These are phyloP conservation scores for Coelopa pilipes DNA, from an alignment of 2,888 invertebrate genomes.

Conservation along the genomic window DNA sequence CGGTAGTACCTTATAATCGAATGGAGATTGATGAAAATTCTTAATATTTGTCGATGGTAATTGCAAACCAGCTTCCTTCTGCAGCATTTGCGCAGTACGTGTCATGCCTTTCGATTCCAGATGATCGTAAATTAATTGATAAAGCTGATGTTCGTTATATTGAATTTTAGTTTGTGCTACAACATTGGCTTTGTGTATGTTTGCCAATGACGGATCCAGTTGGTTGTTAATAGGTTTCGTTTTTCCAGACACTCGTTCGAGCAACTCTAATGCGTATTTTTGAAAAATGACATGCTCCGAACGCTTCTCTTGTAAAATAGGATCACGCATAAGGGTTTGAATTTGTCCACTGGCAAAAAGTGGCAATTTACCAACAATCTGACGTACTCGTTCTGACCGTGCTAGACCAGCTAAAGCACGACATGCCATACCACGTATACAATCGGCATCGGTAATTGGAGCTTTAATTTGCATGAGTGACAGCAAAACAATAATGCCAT, in stretches of 20 bases:
- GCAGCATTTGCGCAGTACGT: constrained; percentile 79
- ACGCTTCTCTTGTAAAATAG: constrained; percentile 95
- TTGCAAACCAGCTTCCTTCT: constrained; percentile 79
- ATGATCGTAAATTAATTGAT: constrained; percentile 92
- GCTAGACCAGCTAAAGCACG: constrained; percentile 92
- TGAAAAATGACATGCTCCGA: constrained; percentile 96
- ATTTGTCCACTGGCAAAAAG: constrained; percentile 93
- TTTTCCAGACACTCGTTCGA: constrained; percentile 92
- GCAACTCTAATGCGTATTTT: constrained; percentile 88
- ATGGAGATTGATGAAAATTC: constrained; percentile 65
- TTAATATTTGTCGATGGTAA: constrained; percentile 61
- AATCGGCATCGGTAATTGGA: constrained; percentile 97
- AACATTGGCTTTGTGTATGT: constrained; percentile 92
- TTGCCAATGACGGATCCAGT: constrained; percentile 86
- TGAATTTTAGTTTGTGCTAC: constrained; percentile 96
- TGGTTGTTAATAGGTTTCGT: constrained; percentile 81
- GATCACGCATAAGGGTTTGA: constrained; percentile 95
- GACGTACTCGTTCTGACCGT: constrained; percentile 90
- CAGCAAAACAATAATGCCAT: constrained; percentile 94
- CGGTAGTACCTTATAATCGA: constrained; percentile 61
- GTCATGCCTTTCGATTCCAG: constrained; percentile 78
- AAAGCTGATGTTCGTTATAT: constrained; percentile 92
- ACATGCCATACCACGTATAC: constrained; percentile 92
- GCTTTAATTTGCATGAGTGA: constrained; percentile 91
- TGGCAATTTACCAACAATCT: constrained; percentile 95